phyloP scores from a whole-genome alignment of 2,113 vertebrate species.

The Euleptes europaea region DNA sequence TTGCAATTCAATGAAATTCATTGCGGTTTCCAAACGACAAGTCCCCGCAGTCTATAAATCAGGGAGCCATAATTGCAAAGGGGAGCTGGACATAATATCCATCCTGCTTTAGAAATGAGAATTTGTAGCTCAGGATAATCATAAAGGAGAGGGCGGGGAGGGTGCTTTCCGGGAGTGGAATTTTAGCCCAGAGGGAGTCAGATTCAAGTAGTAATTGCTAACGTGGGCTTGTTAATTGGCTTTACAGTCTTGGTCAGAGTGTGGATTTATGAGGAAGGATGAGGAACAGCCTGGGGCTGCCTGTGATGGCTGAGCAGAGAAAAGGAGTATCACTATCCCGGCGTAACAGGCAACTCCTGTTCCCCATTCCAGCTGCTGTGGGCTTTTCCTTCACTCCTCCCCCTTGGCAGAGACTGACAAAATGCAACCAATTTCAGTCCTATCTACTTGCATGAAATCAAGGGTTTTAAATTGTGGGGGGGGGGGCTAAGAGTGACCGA shows the following conservation, averaged over 20 bases:
- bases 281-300: neutral
- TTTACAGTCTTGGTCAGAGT: neutral
- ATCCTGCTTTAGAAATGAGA: neutral
- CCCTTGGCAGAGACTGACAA: neutral
- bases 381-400: neutral
- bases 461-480: neutral
- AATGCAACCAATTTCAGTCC: neutral
- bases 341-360: neutral
- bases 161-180: neutral
- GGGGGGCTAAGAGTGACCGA: too few relatives aligned
- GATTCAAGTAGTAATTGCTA: neutral
- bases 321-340: too few relatives aligned
- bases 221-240: neutral
- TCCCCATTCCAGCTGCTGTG: neutral
- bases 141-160: neutral
- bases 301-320: neutral
- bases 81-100: neutral
- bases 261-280: neutral
- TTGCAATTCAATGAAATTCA: conserved; percentile 22
- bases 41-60: conserved; percentile 17
- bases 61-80: conserved; percentile 10
- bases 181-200: neutral
- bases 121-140: conserved; percentile 10
- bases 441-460: neutral
- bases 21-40: neutral